Evolutionary conservation across 2,797 vertebrate genomes (phyloP), one percentile per base, ranked within the genome.

Genomic region (Gambelia wislizenii): DNA sequence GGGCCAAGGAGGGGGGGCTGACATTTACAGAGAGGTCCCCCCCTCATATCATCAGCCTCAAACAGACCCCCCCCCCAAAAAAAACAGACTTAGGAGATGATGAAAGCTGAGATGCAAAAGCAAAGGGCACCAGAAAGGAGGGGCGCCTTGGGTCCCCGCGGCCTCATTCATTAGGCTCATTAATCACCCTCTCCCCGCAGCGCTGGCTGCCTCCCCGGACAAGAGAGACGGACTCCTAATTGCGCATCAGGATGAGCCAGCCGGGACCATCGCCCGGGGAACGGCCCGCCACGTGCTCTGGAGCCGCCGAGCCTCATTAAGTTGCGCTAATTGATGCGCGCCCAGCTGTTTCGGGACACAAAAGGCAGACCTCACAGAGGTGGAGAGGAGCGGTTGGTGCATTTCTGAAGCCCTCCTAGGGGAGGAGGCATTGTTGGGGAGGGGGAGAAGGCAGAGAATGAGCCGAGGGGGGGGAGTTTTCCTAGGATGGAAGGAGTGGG

Each of bases 241-340:
- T 10, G 33, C 30, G 44, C 10, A 27, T 27, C 56, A 33, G 20
- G 86, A 49, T 83, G 86, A 18, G 25, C 44, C 18, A 30, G 39
- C 67, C 12, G 36, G 49, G 6, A 16, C 18, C 27, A 14, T 7
- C 25, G 74, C 74, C 39, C 3, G 52, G 70, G 79, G 47, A 72
- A 14, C 78, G 27, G 39, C 78, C 18, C 27, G 44, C 56, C 87
- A 54, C 72, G 87, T 78, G 74, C 47, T 20, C 18, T 27, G 1
- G 44, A 44, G 74, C n/a, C 10, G 59, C 82, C 44, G 47, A 77
- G 74, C 0, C 49, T 36, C 49, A 84, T 89, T 84, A 89, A 30
- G 36, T 8, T 18, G 59, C 4, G 22, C 30, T 89, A 89, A 89
- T 89, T 2, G 74, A 77, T 77, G 59, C 80, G 72, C 80, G 27